Base-by-base conservation (phyloP, 2,797 vertebrate genomes). In the Gallinago solitaria region DNA sequence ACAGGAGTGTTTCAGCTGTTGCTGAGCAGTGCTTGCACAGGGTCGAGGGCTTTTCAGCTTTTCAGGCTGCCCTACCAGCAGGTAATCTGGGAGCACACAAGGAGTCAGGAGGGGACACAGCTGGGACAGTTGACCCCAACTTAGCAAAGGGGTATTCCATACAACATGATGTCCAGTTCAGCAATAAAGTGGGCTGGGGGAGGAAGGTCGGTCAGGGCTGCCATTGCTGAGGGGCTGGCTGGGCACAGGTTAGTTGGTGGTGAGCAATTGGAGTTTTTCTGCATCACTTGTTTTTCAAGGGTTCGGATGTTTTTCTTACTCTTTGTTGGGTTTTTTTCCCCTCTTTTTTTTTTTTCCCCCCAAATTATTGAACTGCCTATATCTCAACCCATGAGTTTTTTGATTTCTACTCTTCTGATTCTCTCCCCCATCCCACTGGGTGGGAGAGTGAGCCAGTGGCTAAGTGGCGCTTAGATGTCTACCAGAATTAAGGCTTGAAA, bases 61-160 rank as follows among this genome's bases (percentile, higher is more conserved):
- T 28, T 87, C 51, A 39, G 3, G 0, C n/a, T 15, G 9, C 18
- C 24, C 54, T 10, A 2, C 17, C 24, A 75, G n/a, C 2, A 5
- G 67, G 39, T 1, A 54, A n/a, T 53, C 45, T 73, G 9, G 20
- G 9, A 9, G 6, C 60, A 7, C 23, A 33, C 8, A 9, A 45
- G 35, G 8, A 71, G 2, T 1, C 71, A 41, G 21, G 20, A 65
- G 7, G 11, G 19, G 14, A 50, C 33, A 25, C 21, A 54, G 23
- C 11, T 8, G 4, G 30, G 16, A 60, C 48, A 68, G 30, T 6
- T 67, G 65, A 67, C 12, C 12, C 11, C 32, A 68, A 0, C 0
- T 73, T 50, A 67, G 60, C 50, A 37, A 53, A 69, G 23, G 17
- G 23, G 14, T 27, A 32, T 16, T 12, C 45, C 25, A 16, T 4